Evolutionary conservation across 2,888 invertebrate species (phyloP).

Genomic region (Pterostichus niger): DNA sequence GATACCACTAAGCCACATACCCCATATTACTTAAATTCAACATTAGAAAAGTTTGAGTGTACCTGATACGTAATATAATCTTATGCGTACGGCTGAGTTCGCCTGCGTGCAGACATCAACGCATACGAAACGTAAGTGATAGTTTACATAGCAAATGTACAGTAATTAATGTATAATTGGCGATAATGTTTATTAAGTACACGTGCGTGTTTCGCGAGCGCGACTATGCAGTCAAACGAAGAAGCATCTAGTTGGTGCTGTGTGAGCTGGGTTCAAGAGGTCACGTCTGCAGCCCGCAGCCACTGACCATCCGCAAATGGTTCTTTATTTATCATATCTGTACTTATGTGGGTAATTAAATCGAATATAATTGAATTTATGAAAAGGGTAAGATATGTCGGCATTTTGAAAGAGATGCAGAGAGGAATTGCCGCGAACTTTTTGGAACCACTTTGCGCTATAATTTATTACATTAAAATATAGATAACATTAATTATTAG

Average conservation of each 20-base stretch:
- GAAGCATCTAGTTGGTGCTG: slow-evolving; percentile 2
- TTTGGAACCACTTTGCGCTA: too few relatives aligned
- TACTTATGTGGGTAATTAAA: slow-evolving; percentile 34
- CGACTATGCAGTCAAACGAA: slow-evolving; percentile 23
- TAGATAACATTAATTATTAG: too few relatives aligned
- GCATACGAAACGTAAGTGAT: neutral
- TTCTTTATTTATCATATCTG: slow-evolving; percentile 33
- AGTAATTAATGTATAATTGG: slow-evolving; percentile 50
- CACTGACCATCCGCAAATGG: neutral
- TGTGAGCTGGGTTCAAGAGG: slow-evolving; percentile 39
- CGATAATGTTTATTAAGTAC: slow-evolving; percentile 54
- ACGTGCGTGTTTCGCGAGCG: slow-evolving; percentile 14
- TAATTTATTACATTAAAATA: too few relatives aligned
- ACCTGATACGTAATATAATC: too few relatives aligned
- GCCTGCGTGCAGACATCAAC: too few relatives aligned
- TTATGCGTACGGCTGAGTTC: too few relatives aligned
- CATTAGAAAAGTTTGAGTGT: too few relatives aligned
- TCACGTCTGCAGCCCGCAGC: slow-evolving; percentile 17
- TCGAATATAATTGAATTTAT: slow-evolving; percentile 25
- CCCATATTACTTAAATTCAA: too few relatives aligned
- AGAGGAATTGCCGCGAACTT: too few relatives aligned
- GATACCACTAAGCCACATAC: too few relatives aligned
- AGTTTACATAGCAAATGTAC: neutral
- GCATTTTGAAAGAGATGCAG: neutral
- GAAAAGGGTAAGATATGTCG: slow-evolving; percentile 3